Conservation (phyloP, 2,113 vertebrate species). For the Dipodomys merriami region DNA sequence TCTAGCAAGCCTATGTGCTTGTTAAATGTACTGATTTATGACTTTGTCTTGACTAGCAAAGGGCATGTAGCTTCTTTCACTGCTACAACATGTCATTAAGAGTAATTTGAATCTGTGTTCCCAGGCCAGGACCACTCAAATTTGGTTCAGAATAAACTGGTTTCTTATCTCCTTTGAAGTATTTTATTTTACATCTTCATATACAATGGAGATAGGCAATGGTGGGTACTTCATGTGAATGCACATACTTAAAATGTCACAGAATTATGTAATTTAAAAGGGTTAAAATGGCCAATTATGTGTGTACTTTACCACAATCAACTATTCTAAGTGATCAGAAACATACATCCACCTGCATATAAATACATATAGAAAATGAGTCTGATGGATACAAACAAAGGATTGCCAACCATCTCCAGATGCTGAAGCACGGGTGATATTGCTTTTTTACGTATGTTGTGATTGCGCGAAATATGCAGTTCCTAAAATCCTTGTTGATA, state of each 20-base stretch:
- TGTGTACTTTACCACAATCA: background rate
- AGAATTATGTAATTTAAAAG: background rate
- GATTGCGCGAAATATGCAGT: background rate
- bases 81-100: background rate
- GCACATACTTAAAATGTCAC: background rate
- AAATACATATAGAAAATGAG: background rate
- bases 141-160: background rate
- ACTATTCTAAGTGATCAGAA: background rate
- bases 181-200: background rate
- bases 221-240: background rate
- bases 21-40: background rate
- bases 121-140: background rate
- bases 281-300: background rate
- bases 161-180: background rate
- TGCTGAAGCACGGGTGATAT: background rate
- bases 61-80: background rate
- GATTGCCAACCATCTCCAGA: background rate
- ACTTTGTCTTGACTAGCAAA: background rate
- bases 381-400: background rate
- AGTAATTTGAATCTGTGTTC: background rate
- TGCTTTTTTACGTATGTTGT: background rate
- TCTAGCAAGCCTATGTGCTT: background rate
- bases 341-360: background rate
- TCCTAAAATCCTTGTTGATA: background rate
- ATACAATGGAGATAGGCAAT: background rate